Evolutionary conservation across 2,113 vertebrate genomes (phyloP), one percentile per base, ranked within the genome.

Genomic region (Prunella himalayana): DNA sequence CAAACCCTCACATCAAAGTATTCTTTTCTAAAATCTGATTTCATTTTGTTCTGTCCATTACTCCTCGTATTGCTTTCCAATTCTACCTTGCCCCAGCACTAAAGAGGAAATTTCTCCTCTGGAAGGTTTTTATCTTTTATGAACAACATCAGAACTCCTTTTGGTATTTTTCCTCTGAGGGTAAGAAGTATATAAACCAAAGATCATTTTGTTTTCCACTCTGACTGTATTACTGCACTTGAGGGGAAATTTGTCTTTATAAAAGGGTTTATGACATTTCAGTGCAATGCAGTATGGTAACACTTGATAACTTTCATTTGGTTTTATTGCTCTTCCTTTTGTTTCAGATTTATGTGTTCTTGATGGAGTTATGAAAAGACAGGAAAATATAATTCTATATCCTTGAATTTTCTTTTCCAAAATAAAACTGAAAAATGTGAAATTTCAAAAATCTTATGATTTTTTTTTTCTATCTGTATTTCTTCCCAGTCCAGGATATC

Each of bases 201-300:
- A 83, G 91, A 96, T 95, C 41, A 0, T 77, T 95, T 95, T 96
- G 90, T 96, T 96, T 96, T 94, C 82, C n/a, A 44, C 50, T 80
- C 84, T 95, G 92, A 94, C 94, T 95, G 81, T 90, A 90, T 96
- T 95, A 95, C 78, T 94, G 71, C 90, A 92, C 95, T 94, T 88
- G 96, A 94, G 95, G 90, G 96, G 66, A 94, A 95, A 95, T 96
- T 96, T 95, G 82, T 96, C 95, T 97, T 96, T 95, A 88, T 95
- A 94, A 95, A 82, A 94, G 68, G 15, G 73, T 97, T 96, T 94
- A 96, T 94, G 90, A 92, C 88, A 95, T 94, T 93, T 93, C 87
- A 81, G 82, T 81, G 59, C 66, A 90, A 79, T 73, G 63, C 60
- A 51, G 60, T 90, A 80, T 80, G 68, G 82, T 86, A 94, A 93